Base-by-base conservation (phyloP, 2,113 vertebrate species). In the Miniopterus natalensis region DNA sequence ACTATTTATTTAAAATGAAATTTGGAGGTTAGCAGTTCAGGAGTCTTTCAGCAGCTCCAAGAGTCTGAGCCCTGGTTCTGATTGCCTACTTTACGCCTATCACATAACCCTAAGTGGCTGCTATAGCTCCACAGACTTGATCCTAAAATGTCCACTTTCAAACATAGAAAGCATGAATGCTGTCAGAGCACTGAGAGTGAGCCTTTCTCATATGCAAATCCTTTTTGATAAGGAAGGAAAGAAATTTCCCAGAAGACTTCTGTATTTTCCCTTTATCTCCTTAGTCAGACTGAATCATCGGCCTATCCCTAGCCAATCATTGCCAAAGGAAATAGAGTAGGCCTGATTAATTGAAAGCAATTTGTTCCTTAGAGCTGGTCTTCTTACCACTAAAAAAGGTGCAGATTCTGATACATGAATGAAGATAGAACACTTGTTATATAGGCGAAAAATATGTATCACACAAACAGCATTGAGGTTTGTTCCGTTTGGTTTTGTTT, bases 401-500 rank as follows among this genome's bases (percentile, higher is more conserved):
- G 25, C 14, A 57, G 11, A 23, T 51, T 81, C 36, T 71, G n/a
- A 75, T 66, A 81, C 0, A 55, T 13, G 49, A 23, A n/a, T 36
- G 5, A 79, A 84, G 31, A 86, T 12, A 61, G 29, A 96, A 71
- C 27, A 25, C 40, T 13, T 73, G 6, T 51, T 49, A 5, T 13
- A 9, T 4, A 90, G 12, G 29, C 13, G 84, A 70, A 27, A 42
- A 61, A 79, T 73, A 89, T 45, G 11, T 12, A 25, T 36, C 57
- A 79, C 49, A 45, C 27, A 92, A 74, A 74, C 14, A 65, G n/a
- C 29, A 45, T 3, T 57, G 45, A 86, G 20, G 12, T 88, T 68
- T 78, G 8, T n/a, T 29, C 78, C 74, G 55, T 42, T 84, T 79
- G 51, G 13, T 29, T 86, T 74, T 87, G 17, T 86, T 92, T 96